Conservation (phyloP, 1,140 invertebrate genomes). For the Steinernema feltiae region DNA sequence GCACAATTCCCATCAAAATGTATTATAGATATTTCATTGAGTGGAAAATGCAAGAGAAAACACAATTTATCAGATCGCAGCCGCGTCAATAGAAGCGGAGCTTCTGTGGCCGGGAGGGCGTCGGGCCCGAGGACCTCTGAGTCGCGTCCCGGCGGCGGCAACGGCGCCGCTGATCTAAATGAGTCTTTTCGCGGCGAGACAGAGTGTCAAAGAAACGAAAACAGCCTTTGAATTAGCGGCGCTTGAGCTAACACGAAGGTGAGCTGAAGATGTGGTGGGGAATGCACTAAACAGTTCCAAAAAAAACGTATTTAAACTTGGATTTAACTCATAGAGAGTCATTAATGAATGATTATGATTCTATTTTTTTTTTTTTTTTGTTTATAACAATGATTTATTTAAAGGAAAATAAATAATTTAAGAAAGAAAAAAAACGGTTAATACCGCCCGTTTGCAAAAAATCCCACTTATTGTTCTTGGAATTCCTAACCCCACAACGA, state of each 20-base stretch:
- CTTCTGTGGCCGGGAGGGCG: not conserved
- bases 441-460: too few species aligned
- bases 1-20: slow-evolving; percentile 15
- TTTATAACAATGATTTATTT: too few species aligned
- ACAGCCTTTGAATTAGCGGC: too few species aligned
- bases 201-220: not conserved
- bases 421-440: not conserved
- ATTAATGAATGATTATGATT: too few species aligned
- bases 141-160: not conserved
- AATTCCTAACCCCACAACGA: too few species aligned
- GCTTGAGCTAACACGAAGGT: too few species aligned
- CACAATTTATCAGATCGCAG: slow-evolving; percentile 15
- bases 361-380: too few species aligned
- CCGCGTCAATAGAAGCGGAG: not conserved
- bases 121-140: not conserved
- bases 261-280: too few species aligned
- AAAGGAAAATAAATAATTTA: not conserved
- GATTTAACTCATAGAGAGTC: too few species aligned
- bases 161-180: not conserved
- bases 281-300: too few species aligned
- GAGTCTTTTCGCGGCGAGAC: not conserved
- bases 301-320: too few species aligned
- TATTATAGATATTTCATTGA: slow-evolving; percentile 16
- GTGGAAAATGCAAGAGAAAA: slow-evolving; percentile 15
- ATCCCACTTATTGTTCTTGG: too few species aligned